Conservation (phyloP, 2,888 invertebrate genomes). For the Agrypnus murinus region DNA sequence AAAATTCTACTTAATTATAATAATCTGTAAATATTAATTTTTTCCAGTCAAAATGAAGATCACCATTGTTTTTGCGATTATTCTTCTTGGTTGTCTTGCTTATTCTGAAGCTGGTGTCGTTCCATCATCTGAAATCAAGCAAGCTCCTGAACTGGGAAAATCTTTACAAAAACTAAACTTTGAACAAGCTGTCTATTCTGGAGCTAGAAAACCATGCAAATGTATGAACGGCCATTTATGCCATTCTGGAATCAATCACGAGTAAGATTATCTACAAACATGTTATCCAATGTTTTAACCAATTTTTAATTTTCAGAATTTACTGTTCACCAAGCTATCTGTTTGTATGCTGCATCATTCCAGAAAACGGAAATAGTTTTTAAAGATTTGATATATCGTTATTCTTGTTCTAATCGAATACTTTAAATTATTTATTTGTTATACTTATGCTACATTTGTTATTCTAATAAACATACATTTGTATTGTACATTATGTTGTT, state of each 20-base stretch:
- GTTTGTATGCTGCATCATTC: constrained; percentile 6
- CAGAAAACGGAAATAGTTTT: too few relatives aligned
- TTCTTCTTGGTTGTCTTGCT: not conserved
- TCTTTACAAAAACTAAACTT: not conserved
- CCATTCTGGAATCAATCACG: not conserved
- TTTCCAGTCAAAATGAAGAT: constrained; percentile 6
- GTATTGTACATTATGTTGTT: too few relatives aligned
- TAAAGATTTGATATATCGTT: too few relatives aligned
- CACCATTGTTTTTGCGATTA: not conserved
- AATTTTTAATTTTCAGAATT: not conserved
- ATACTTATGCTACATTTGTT: too few relatives aligned
- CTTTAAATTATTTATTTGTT: too few relatives aligned
- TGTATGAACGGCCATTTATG: not conserved
- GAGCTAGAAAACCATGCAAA: not conserved
- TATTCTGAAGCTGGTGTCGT: not conserved
- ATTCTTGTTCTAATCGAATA: too few relatives aligned
- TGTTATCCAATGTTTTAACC: not conserved
- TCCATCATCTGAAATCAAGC: not conserved
- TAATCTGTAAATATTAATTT: too few relatives aligned
- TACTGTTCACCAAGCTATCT: constrained; percentile 1
- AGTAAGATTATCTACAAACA: not conserved
- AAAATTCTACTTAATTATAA: too few relatives aligned
- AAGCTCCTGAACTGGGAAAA: too few relatives aligned
- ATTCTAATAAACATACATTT: too few relatives aligned
- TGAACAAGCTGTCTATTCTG: not conserved